A percentile compares a stretch with the other conserved stretches of the same genome.
These are phyloP conservation scores for Anthoscopus minutus DNA, from an alignment of 2,113 vertebrate species.

Conservation along the genomic window DNA sequence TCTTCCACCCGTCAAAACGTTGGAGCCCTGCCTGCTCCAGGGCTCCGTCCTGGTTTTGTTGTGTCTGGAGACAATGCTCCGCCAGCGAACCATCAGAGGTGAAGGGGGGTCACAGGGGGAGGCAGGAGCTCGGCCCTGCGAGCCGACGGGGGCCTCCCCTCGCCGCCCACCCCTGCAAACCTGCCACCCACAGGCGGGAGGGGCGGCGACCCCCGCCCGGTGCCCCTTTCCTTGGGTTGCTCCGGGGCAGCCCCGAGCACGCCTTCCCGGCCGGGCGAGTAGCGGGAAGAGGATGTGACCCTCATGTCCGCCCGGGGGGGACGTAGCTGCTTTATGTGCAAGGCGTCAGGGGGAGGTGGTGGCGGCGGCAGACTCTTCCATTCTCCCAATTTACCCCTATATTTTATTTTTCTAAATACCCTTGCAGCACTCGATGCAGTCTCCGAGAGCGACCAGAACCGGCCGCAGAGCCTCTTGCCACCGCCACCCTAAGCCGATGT, in stretches of 20 bases:
- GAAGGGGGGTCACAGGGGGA: conserved; percentile 6
- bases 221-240: not conserved
- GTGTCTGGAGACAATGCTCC: conserved; percentile 49
- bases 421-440: not conserved
- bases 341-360: not conserved
- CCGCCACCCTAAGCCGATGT: not conserved
- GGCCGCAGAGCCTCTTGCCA: not conserved
- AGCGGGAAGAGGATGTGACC: conserved; percentile 10
- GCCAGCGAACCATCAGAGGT: not conserved
- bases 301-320: not conserved
- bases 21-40: conserved; percentile 28
- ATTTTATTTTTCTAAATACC: not conserved
- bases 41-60: conserved; percentile 15
- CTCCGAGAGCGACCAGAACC: not conserved
- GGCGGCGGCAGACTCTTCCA: not conserved
- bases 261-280: not conserved
- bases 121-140: not conserved
- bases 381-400: not conserved
- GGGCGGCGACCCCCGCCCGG: not conserved
- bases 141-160: not conserved
- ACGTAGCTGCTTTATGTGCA: not conserved
- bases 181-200: not conserved
- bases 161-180: not conserved
- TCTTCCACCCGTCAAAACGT: conserved; percentile 43
- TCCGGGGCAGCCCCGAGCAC: not conserved